phyloP scores from a whole-genome alignment of 2,797 vertebrate genomes.

The Rhinophrynus dorsalis region DNA sequence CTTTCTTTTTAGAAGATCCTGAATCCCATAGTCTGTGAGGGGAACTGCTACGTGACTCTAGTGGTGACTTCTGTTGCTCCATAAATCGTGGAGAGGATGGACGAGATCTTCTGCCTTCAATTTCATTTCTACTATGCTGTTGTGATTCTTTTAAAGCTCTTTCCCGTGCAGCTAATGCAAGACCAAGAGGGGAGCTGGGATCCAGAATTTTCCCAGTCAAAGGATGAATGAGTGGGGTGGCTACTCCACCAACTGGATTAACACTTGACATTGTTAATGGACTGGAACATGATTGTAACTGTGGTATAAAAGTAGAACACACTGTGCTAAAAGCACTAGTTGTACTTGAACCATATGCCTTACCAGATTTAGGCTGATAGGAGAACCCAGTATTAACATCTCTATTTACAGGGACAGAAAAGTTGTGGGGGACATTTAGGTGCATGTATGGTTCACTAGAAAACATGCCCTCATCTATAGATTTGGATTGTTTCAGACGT shows the following conservation, averaged over 20 bases:
- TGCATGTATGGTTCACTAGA: conserved; percentile 83
- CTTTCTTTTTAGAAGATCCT: conserved; percentile 37
- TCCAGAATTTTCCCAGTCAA: conserved; percentile 89
- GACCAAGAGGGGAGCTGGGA: conserved; percentile 83
- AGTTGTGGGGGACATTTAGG: conserved; percentile 81
- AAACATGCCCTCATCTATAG: conserved; percentile 92
- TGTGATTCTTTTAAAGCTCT: conserved; percentile 80
- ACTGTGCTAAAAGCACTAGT: conserved; percentile 59
- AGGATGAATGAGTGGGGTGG: conserved; percentile 86
- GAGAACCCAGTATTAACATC: conserved; percentile 64
- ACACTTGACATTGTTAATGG: conserved; percentile 21
- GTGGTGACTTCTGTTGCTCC: conserved; percentile 39
- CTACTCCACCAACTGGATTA: conserved; percentile 35
- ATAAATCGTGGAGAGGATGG: conserved; percentile 48
- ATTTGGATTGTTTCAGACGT: conserved; percentile 86
- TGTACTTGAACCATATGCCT: conserved; percentile 49
- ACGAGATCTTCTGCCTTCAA: conserved; percentile 48
- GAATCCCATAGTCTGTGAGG: conserved; percentile 55
- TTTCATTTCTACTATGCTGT: conserved; percentile 56
- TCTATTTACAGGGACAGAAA: conserved; percentile 68
- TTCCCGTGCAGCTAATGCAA: conserved; percentile 86
- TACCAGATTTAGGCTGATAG: conserved; percentile 75
- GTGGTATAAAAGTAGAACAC: conserved; percentile 63
- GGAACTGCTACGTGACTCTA: conserved; percentile 48
- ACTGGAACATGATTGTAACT: conserved; percentile 41